These are phyloP conservation scores for Centropus bengalensis DNA, from an alignment of 2,113 vertebrate genomes.

Conservation along the genomic window DNA sequence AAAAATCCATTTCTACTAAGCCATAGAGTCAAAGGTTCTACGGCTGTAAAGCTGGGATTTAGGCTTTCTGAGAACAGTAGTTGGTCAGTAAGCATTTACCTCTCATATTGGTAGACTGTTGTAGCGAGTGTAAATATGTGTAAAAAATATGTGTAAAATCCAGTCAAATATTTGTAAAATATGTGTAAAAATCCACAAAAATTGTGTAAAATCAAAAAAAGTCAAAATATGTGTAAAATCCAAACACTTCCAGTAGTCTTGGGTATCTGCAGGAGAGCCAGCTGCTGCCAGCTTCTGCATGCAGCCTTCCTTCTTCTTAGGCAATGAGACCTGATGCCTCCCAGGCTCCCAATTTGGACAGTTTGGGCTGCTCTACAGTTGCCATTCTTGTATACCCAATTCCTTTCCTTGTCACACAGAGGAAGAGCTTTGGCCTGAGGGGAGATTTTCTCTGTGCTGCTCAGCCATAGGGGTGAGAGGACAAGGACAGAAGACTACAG, in stretches of 20 bases:
- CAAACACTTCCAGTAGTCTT: neutral
- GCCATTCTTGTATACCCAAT: neutral
- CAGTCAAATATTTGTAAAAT: neutral
- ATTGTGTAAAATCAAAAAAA: neutral
- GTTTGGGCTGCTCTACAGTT: neutral
- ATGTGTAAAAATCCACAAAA: neutral
- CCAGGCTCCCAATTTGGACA: neutral
- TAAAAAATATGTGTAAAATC: neutral
- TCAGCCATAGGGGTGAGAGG: neutral
- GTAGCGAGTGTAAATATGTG: neutral
- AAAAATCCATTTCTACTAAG: neutral
- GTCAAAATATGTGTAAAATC: neutral
- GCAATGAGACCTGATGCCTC: neutral
- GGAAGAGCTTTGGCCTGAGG: neutral
- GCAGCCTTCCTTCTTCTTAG: neutral
- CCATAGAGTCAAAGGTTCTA: neutral
- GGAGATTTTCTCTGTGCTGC: neutral
- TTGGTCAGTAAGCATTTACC: neutral
- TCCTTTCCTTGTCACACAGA: neutral
- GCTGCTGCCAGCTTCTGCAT: neutral
- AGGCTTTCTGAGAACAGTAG: neutral
- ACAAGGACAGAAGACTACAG: neutral
- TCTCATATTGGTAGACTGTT: accelerated
- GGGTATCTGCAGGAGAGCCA: neutral
- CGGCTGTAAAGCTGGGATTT: neutral